Conservation (phyloP, 2,113 vertebrate species). For the Mirza zaza region DNA sequence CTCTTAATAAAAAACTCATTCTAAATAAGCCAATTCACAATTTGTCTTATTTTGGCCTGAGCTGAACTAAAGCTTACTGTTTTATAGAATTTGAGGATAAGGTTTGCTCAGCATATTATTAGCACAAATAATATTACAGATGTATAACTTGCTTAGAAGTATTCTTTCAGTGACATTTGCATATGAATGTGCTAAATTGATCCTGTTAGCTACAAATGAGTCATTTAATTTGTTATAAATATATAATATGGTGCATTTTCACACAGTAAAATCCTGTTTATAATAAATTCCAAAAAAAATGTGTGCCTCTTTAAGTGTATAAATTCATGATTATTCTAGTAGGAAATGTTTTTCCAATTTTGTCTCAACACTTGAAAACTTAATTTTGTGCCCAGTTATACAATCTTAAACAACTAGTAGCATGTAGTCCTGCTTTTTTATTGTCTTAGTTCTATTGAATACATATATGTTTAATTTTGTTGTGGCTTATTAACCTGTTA, state of each 20-base stretch:
- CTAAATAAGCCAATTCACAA: background rate
- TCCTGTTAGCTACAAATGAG: constrained; percentile 39
- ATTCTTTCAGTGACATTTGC: constrained; percentile 34
- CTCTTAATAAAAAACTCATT: background rate
- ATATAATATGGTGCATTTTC: constrained; percentile 24
- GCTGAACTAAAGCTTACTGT: constrained; percentile 13
- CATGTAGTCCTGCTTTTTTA: background rate
- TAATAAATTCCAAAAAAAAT: background rate
- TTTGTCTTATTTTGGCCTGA: constrained; percentile 11
- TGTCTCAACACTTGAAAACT: constrained; percentile 1
- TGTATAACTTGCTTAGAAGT: background rate
- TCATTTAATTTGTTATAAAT: constrained; percentile 30
- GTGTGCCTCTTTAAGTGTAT: background rate
- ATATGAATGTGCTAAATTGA: constrained; percentile 44
- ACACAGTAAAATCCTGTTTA: constrained; percentile 31
- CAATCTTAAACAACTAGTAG: background rate
- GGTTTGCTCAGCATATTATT: background rate
- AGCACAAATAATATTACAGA: constrained; percentile 33
- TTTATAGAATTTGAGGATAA: background rate
- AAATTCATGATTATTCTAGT: background rate
- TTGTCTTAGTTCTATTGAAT: background rate
- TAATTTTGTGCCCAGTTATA: background rate
- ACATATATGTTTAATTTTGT: background rate
- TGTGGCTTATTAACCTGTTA: background rate
- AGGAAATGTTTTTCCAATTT: constrained; percentile 6